These are phyloP conservation scores for Peromyscus melanophrys DNA, from an alignment of 2,797 vertebrate genomes.

Conservation along the genomic window DNA sequence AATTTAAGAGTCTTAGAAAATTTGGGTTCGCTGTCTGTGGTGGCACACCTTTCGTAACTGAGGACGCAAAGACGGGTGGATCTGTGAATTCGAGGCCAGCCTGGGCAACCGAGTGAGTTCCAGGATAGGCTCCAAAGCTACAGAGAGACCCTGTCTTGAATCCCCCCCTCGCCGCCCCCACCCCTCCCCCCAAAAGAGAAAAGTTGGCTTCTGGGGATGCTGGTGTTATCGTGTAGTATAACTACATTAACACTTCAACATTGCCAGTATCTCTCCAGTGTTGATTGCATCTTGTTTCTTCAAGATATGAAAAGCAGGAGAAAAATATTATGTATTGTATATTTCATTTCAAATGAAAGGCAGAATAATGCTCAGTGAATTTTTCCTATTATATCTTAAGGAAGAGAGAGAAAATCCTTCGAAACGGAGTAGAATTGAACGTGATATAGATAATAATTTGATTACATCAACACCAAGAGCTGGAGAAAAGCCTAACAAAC, in stretches of 20 bases:
- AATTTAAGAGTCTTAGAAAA: conserved; percentile 1
- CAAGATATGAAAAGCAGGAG: conserved; percentile 44
- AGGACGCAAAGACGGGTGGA: too few relatives aligned
- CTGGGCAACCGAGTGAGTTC: too few relatives aligned
- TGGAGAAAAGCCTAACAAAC: conserved; percentile 92
- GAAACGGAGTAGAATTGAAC: conserved; percentile 95
- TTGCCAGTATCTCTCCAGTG: conserved; percentile 6
- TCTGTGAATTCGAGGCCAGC: too few relatives aligned
- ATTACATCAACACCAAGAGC: conserved; percentile 95
- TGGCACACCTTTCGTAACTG: too few relatives aligned
- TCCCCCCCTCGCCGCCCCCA: too few relatives aligned
- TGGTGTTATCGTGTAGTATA: background rate
- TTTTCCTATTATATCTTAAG: conserved; percentile 88
- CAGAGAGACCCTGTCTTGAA: too few relatives aligned
- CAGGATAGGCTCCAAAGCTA: too few relatives aligned
- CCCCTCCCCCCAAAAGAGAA: too few relatives aligned
- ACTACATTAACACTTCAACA: background rate
- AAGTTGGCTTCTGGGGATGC: background rate
- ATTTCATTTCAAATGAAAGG: conserved; percentile 54
- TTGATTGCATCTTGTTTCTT: conserved; percentile 62
- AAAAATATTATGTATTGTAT: conserved; percentile 17
- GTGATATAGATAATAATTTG: conserved; percentile 96
- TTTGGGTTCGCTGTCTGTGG: background rate
- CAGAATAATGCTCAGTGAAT: conserved; percentile 72
- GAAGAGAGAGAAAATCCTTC: conserved; percentile 95